Conservation (phyloP, 2,888 invertebrate genomes). For the Thecocarcelia acutangulata region DNA sequence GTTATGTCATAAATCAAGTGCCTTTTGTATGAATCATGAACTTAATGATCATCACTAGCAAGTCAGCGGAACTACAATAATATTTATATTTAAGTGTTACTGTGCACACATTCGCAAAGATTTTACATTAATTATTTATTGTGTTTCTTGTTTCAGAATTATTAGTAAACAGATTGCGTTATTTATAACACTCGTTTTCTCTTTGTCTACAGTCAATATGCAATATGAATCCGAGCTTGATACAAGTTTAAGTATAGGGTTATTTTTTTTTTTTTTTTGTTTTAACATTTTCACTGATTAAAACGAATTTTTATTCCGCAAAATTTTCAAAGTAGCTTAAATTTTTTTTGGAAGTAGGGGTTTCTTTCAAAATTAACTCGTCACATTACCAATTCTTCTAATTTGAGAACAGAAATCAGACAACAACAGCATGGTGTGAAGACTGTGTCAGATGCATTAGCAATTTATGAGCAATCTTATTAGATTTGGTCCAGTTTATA, state of each 20-base stretch:
- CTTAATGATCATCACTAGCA: slow-evolving; percentile 29
- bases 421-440: no score
- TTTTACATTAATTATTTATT: slow-evolving; percentile 36
- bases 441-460: no score
- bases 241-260: slow-evolving; percentile 5
- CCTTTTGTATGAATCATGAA: slow-evolving; percentile 55
- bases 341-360: no score
- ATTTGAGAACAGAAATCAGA: no score
- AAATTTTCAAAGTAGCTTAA: no score
- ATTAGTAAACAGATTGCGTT: slow-evolving; percentile 27
- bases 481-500: no score
- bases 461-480: no score
- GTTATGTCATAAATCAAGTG: slow-evolving; percentile 64
- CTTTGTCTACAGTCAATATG: slow-evolving; percentile 10
- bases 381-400: no score
- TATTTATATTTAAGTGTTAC: slow-evolving; percentile 6
- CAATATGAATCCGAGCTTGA: background rate
- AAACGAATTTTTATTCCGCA: no score
- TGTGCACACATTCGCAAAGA: slow-evolving; percentile 13
- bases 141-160: slow-evolving; percentile 13
- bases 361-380: no score
- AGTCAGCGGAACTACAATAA: slow-evolving; percentile 1
- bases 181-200: slow-evolving; percentile 23
- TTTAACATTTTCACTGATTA: background rate
- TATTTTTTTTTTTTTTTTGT: background rate